Base-by-base conservation (phyloP, 2,888 invertebrate genomes). In the Schrankia costaestrigalis region DNA sequence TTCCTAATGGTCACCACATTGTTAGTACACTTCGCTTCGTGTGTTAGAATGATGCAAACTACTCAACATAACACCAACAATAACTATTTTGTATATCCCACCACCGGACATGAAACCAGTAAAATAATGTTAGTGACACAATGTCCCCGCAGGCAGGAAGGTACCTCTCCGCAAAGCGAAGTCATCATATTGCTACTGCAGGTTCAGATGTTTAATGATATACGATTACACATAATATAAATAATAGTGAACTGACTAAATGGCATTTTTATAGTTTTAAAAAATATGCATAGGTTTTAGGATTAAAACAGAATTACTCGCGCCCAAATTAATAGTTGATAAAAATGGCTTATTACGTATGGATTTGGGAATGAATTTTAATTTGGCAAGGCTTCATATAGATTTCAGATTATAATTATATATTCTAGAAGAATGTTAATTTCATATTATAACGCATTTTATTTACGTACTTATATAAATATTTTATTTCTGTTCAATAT, bases 101-200 rank as follows among this genome's bases (percentile, higher is more conserved):
- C 78, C 86, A 86, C 86, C 86, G 56, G 53, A 66, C 62, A 54
- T 15, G 64, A 70, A 56, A 71, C 64, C 66, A 71, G 57, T 65
- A 61, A 58, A 56, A 60, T 66, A 53, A 68, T 79, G 84, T 87
- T 87, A 87, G 83, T 84, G 73, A 76, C 76, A 74, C 71, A 77
- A 68, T 67, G 66, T 78, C 81, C 87, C 87, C 79, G 76, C 89
- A 89, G 88, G 88, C 89, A 89, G 89, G 89, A 89, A 89, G 89
- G 88, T 85, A 82, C 85, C 83, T 77, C 74, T 83, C 84, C 85
- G 84, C 80, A 85, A 87, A 89, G 88, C 89, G 79, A 83, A 86
- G 80, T 86, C 86, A 81, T 82, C 74, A 75, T 76, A 72, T 66
- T 65, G 64, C 78, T 77, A 78, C 68, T 75, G 68, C 58, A 65